These are phyloP conservation scores for Microctenopoma steveboyesi DNA, from an alignment of 2,797 vertebrate species.

Conservation along the genomic window DNA sequence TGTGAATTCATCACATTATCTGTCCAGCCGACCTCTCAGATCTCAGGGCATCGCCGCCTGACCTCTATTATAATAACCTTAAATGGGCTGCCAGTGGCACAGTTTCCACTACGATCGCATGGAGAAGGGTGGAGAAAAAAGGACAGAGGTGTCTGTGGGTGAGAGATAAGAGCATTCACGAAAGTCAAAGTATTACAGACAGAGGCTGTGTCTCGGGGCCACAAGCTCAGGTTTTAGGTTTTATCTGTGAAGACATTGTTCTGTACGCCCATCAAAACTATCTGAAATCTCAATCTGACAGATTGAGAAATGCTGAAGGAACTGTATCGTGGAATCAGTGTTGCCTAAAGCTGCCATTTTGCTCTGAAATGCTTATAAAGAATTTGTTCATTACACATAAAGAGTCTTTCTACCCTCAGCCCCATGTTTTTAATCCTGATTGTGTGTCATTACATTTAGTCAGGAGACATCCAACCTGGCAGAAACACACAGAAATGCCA, in stretches of 20 bases:
- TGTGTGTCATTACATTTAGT: conserved; percentile 10
- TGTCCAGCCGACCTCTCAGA: conserved; percentile 50
- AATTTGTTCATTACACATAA: conserved; percentile 10
- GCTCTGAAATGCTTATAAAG: neutral
- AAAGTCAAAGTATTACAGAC: conserved; percentile 46
- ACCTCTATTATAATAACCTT: conserved; percentile 65
- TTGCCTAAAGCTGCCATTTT: conserved; percentile 5
- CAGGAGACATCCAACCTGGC: conserved; percentile 5
- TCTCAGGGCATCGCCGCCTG: conserved; percentile 47
- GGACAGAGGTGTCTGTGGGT: conserved; percentile 66
- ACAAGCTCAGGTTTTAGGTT: conserved; percentile 52
- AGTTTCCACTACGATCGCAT: conserved; percentile 58
- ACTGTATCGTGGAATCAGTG: conserved; percentile 31
- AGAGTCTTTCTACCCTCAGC: neutral
- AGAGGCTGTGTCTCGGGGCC: conserved; percentile 57
- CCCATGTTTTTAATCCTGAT: conserved; percentile 5
- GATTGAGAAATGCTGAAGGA: conserved; percentile 36
- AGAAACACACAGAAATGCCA: conserved; percentile 12
- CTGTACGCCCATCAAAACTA: conserved; percentile 61
- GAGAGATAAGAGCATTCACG: conserved; percentile 66
- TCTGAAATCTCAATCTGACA: conserved; percentile 60
- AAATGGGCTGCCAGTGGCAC: conserved; percentile 62
- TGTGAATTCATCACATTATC: conserved; percentile 40
- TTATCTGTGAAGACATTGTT: conserved; percentile 70
- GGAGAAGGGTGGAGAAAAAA: conserved; percentile 50